These are phyloP conservation scores for Notolabrus celidotus DNA, from an alignment of 2,797 vertebrate species.

Conservation along the genomic window DNA sequence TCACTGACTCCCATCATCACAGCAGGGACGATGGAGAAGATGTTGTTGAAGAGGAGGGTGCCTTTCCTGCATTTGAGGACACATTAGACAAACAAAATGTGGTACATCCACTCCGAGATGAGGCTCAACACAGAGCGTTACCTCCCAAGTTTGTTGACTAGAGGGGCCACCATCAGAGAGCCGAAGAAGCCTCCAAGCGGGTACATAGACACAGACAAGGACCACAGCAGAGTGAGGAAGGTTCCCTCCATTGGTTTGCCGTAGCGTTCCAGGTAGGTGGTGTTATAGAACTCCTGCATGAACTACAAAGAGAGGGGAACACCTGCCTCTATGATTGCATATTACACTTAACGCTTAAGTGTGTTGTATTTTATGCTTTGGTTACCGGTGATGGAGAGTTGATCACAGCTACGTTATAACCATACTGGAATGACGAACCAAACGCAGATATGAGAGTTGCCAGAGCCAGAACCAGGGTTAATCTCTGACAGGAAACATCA, in stretches of 20 bases:
- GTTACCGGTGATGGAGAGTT: conserved; percentile 91
- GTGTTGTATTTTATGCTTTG: neutral
- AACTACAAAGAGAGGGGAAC: conserved; percentile 79
- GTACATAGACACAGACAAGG: conserved; percentile 94
- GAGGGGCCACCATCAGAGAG: conserved; percentile 91
- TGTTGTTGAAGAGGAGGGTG: conserved; percentile 94
- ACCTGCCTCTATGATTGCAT: neutral
- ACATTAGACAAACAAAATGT: conserved; percentile 1
- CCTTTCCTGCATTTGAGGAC: conserved; percentile 87
- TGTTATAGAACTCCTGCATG: conserved; percentile 92
- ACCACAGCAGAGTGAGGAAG: conserved; percentile 90
- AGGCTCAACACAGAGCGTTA: conserved; percentile 52
- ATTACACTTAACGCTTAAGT: neutral
- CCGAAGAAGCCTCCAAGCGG: conserved; percentile 94
- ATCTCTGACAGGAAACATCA: conserved; percentile 78
- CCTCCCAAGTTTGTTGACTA: conserved; percentile 93
- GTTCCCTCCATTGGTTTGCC: conserved; percentile 49
- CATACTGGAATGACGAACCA: conserved; percentile 97
- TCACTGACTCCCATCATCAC: conserved; percentile 94
- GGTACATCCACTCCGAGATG: neutral
- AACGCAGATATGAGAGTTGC: conserved; percentile 88
- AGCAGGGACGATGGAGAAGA: conserved; percentile 93
- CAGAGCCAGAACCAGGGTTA: conserved; percentile 83
- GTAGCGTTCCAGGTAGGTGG: conserved; percentile 81
- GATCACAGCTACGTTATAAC: conserved; percentile 93